Conservation (phyloP, 2,888 invertebrate genomes). For the Orchestes rusci region DNA sequence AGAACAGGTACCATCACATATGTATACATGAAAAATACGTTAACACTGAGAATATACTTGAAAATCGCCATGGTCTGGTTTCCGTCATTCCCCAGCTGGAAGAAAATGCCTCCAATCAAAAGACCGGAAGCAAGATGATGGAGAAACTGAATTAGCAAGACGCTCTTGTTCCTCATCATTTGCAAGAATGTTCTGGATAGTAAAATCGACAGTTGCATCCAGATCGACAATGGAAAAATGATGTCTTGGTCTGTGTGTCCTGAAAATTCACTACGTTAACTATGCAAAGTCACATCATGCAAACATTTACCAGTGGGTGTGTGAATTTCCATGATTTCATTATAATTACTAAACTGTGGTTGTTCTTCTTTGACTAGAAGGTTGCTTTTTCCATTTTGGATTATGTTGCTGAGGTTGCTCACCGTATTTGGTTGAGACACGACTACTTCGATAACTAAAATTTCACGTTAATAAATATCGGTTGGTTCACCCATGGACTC, state of each 20-base stretch:
- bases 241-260: conserved; percentile 26
- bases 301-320: conserved; percentile 16
- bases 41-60: conserved; percentile 53
- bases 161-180: conserved; percentile 46
- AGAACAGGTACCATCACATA: conserved; percentile 56
- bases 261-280: no score
- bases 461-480: conserved; percentile 1
- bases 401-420: conserved; percentile 33
- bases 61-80: conserved; percentile 51
- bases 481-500: conserved; percentile 30
- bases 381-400: conserved; percentile 43
- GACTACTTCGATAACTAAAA: conserved; percentile 44
- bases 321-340: conserved; percentile 27
- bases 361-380: no score
- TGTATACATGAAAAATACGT: conserved; percentile 59
- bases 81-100: conserved; percentile 52
- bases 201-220: conserved; percentile 49
- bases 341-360: no score
- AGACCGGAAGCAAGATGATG: conserved; percentile 51
- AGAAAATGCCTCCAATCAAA: conserved; percentile 52
- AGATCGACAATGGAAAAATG: conserved; percentile 49
- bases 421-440: conserved; percentile 37
- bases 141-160: conserved; percentile 50
- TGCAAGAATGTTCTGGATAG: conserved; percentile 51
- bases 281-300: no score